A percentile compares a stretch with the other conserved stretches of the same genome.
Evolutionary conservation across 37 sponge, comb jelly and placozoan genomes (phyloP).

Genomic region (Cladorhizidae sp.): DNA sequence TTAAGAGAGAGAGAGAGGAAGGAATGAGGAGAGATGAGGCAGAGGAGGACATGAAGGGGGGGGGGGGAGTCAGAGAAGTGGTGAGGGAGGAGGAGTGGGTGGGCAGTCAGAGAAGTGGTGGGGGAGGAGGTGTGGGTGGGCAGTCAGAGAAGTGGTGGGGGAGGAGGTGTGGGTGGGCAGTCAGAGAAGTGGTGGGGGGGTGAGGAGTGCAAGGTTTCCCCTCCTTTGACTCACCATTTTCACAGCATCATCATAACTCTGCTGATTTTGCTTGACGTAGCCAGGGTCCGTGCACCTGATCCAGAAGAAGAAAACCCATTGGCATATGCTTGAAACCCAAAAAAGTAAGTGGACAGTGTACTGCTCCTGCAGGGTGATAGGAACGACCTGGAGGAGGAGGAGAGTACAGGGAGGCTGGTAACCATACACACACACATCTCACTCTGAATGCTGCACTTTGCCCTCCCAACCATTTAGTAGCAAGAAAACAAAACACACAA

Average conservation of each 20-base stretch:
- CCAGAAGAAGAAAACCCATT: slow-evolving; percentile 77
- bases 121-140: neutral
- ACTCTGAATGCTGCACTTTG: no score
- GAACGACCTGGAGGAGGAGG: slow-evolving; percentile 37
- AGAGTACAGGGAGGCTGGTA: neutral
- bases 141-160: no score
- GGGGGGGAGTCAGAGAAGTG: no score
- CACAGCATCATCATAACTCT: slow-evolving; percentile 73
- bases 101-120: no score
- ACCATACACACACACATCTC: neutral
- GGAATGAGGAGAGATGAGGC: no score
- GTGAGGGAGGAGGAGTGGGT: no score
- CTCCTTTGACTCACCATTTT: slow-evolving; percentile 56
- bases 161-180: neutral
- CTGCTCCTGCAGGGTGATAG: slow-evolving; percentile 51
- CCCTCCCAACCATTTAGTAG: no score
- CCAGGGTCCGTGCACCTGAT: slow-evolving; percentile 73
- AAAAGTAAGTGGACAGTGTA: slow-evolving; percentile 54
- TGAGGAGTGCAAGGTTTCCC: neutral
- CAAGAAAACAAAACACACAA: no score
- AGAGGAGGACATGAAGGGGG: no score
- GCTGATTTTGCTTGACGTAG: slow-evolving; percentile 58
- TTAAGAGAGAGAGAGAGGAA: no score
- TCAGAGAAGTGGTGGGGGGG: neutral
- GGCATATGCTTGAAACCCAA: slow-evolving; percentile 50